These are phyloP conservation scores for Megaceryle maxima DNA, from an alignment of 2,113 vertebrate genomes.

Conservation along the genomic window DNA sequence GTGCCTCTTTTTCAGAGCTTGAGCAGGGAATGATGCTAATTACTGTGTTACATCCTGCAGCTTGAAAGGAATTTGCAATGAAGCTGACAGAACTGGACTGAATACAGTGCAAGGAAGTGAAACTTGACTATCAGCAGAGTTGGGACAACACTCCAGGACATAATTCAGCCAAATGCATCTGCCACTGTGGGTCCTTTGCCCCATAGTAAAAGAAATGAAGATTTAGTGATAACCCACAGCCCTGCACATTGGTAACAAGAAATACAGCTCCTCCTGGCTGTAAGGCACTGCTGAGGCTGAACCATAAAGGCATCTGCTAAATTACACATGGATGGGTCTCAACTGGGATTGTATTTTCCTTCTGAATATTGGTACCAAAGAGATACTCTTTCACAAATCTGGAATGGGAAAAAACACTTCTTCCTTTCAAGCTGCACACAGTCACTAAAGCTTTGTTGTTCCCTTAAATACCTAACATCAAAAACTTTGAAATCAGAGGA, in stretches of 20 bases:
- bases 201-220: background rate
- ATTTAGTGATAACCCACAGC: background rate
- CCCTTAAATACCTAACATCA: conserved; percentile 26
- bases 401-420: background rate
- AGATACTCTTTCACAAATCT: background rate
- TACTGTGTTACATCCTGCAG: conserved; percentile 6
- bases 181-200: background rate
- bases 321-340: background rate
- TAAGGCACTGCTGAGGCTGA: background rate
- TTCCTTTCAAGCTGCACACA: background rate
- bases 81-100: background rate
- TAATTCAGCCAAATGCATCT: background rate
- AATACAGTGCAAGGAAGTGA: background rate
- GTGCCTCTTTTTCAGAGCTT: background rate
- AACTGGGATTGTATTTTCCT: background rate
- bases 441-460: conserved; percentile 30
- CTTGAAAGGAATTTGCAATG: conserved; percentile 17
- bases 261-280: conserved; percentile 24
- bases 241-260: background rate
- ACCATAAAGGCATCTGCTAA: background rate
- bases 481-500: conserved; percentile 2
- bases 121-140: background rate
- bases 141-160: background rate
- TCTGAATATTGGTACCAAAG: background rate
- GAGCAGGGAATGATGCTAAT: conserved; percentile 1